Conservation (phyloP, 2,888 invertebrate genomes). For the Aspidiotus rigidus region DNA sequence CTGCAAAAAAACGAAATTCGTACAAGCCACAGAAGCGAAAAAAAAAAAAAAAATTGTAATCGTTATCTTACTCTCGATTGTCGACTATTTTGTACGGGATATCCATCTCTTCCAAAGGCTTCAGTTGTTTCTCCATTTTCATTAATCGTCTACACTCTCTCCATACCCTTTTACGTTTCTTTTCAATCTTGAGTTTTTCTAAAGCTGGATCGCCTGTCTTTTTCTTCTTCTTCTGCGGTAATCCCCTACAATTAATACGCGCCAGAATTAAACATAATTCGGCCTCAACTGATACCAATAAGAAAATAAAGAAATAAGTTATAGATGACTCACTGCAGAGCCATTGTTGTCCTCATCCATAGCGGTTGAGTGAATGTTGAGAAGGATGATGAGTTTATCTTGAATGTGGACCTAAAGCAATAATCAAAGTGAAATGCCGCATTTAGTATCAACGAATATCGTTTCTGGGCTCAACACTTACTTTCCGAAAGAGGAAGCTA, state of each 20-base stretch:
- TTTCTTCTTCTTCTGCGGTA: constrained; percentile 86
- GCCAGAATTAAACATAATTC: neutral
- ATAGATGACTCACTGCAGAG: constrained; percentile 6
- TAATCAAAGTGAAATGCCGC: neutral
- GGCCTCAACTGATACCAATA: neutral
- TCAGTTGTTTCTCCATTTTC: constrained; percentile 70
- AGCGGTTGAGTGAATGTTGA: constrained; percentile 23
- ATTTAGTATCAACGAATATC: too few relatives aligned
- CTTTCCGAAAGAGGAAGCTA: too few relatives aligned
- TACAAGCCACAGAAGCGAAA: neutral
- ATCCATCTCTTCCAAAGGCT: constrained; percentile 83
- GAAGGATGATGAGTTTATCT: constrained; percentile 5
- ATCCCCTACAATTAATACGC: constrained; percentile 47
- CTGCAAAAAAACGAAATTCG: constrained; percentile 17
- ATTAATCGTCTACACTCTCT: constrained; percentile 75
- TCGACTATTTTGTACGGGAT: constrained; percentile 58
- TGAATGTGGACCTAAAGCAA: neutral
- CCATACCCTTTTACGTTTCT: constrained; percentile 71
- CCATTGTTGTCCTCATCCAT: constrained; percentile 9
- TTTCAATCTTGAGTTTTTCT: constrained; percentile 68
- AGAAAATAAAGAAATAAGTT: neutral
- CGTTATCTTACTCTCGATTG: constrained; percentile 54
- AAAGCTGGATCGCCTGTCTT: constrained; percentile 74
- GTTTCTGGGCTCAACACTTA: too few relatives aligned
- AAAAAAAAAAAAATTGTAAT: neutral